Conservation (phyloP, 2,113 vertebrate genomes). For the Pachyramphus minor region DNA sequence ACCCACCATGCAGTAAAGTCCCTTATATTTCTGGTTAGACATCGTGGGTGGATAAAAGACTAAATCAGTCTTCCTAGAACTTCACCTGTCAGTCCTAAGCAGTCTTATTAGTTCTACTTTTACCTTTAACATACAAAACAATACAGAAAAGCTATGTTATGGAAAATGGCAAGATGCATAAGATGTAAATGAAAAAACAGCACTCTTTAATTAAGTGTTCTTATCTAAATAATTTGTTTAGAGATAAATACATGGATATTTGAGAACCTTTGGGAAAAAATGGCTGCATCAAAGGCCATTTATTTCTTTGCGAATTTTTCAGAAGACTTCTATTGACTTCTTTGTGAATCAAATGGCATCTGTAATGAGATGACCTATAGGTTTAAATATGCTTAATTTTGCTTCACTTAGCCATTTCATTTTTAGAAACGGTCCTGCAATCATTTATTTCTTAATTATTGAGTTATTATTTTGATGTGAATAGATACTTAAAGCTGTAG, state of each 20-base stretch:
- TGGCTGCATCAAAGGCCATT: background rate
- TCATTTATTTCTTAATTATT: background rate
- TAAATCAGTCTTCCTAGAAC: background rate
- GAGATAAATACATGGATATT: background rate
- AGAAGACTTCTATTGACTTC: background rate
- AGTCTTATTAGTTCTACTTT: background rate
- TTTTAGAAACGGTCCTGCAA: background rate
- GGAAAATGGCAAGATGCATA: background rate
- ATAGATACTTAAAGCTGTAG: background rate
- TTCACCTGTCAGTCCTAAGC: background rate
- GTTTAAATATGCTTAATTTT: background rate
- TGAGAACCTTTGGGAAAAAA: background rate
- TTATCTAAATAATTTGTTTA: background rate
- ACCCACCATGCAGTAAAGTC: background rate
- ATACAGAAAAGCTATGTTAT: background rate
- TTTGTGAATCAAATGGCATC: background rate
- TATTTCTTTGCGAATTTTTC: background rate
- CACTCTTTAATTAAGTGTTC: background rate
- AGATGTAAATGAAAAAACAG: background rate
- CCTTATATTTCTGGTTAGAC: background rate
- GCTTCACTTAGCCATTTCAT: background rate
- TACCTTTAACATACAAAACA: background rate
- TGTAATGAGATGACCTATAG: background rate
- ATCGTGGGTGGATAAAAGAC: background rate
- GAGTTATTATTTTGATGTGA: background rate